Base-by-base conservation (phyloP, 1,140 invertebrate genomes). In the Lordiphosa mommai region DNA sequence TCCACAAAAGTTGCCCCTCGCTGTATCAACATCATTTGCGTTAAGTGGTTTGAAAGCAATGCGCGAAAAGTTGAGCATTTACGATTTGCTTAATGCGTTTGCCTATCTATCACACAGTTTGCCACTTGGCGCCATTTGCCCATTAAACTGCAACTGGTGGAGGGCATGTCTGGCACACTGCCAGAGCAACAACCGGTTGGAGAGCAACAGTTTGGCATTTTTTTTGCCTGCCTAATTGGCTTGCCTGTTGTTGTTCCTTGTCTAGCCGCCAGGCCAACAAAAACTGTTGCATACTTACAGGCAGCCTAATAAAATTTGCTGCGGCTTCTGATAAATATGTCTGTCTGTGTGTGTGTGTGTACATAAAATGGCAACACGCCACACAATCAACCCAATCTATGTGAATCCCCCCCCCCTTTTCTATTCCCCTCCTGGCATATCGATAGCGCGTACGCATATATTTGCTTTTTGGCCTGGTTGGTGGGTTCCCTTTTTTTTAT, bases 271-370 rank as follows among this genome's bases (percentile, higher is more conserved):
- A 61, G 65, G 55, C 70, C 47, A 36, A 48, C 30, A 48, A 61
- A 80, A 82, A 82, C 77, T 84, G 77, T 84, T 84, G 77, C 77
- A 84, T 84, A 66, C 79, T 72, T 84, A 57, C 49, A 44, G 64
- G 64, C 30, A 9, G 53, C 68, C 56, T 80, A 82, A 82, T 76
- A 82, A 71, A 80, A 82, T 82, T 82, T 61, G 48, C 71, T 72
- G 60, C 33, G 58, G 30, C 53, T 41, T 27, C 51, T 57, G 68
- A 67, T 64, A 68, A 68, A 55, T 64, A 32, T 51, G 49, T 32
- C 3, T 17, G 36, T 30, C 0, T 7, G 38, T 5, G 9, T 40
- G 29, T 38, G 33, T 47, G 41, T 55, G 32, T 27, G 5, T 48
- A 29, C 5, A 23, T 23, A 6, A 20, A 20, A 20, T 20, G 17